These are phyloP conservation scores for Tenthredo mesomela DNA, from an alignment of 2,888 invertebrate genomes.

Conservation along the genomic window DNA sequence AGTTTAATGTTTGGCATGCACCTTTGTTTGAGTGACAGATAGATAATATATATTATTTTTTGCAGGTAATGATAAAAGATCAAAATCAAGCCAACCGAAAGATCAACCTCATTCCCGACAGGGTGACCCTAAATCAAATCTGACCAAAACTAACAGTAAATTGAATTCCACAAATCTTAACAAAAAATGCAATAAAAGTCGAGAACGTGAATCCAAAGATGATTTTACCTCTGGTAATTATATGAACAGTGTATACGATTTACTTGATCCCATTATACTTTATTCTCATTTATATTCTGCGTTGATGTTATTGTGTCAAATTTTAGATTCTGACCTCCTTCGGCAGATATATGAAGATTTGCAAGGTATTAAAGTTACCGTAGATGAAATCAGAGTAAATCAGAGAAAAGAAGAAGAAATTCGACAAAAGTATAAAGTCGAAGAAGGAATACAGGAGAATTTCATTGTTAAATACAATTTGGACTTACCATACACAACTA, in stretches of 20 bases:
- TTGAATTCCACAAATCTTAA: neutral
- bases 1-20: neutral
- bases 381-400: conserved; percentile 15
- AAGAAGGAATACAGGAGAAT: neutral
- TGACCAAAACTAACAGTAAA: neutral
- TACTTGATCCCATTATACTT: neutral
- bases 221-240: conserved; percentile 16
- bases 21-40: neutral
- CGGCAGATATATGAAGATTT: neutral
- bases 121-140: neutral
- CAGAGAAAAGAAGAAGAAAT: conserved; percentile 8
- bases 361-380: neutral
- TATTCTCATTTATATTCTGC: too few relatives aligned
- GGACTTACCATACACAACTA: neutral
- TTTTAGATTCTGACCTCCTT: conserved; percentile 16
- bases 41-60: neutral
- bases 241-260: conserved; percentile 1
- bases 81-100: neutral
- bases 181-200: conserved; percentile 6
- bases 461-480: conserved; percentile 6
- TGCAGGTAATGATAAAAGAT: neutral
- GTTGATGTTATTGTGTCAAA: conserved; percentile 12
- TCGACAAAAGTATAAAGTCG: neutral
- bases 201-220: neutral
- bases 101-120: conserved; percentile 5